Conservation (phyloP, 1,140 invertebrate genomes). For the Zaprionus capensis region DNA sequence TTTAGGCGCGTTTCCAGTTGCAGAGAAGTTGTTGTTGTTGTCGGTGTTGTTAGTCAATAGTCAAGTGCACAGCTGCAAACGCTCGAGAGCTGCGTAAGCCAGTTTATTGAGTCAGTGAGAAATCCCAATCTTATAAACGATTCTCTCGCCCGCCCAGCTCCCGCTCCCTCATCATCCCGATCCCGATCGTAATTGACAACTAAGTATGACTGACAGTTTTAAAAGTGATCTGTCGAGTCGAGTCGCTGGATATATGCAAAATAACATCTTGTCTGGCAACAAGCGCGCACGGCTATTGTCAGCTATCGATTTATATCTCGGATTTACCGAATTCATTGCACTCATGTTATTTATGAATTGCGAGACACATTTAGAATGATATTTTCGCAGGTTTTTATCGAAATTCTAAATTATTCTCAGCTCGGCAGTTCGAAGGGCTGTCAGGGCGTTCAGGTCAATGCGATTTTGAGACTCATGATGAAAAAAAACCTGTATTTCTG, state of each 20-base stretch:
- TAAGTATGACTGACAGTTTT: conserved; percentile 8
- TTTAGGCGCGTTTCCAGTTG: conserved; percentile 63
- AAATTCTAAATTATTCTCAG: conserved; percentile 9
- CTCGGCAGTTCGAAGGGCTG: too few relatives aligned
- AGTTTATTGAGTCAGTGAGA: conserved; percentile 3
- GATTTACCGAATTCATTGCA: conserved; percentile 14
- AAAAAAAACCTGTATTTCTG: background rate
- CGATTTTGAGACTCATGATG: background rate
- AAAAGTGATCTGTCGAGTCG: background rate
- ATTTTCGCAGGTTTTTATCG: background rate
- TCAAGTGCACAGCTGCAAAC: conserved; percentile 76
- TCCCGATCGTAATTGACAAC: background rate
- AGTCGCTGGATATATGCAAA: background rate
- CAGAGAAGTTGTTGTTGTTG: conserved; percentile 33
- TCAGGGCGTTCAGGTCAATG: too few relatives aligned
- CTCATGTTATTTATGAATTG: conserved; percentile 17
- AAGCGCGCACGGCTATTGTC: background rate
- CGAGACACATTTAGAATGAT: conserved; percentile 14
- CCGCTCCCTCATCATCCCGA: background rate
- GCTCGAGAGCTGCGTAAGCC: conserved; percentile 48
- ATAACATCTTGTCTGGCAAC: background rate
- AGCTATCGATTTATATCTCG: background rate
- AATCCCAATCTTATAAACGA: background rate
- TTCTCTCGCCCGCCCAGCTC: background rate
- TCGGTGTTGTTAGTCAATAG: conserved; percentile 31